Base-by-base conservation (phyloP, 2,113 vertebrate genomes). In the Corydoras maculifer region DNA sequence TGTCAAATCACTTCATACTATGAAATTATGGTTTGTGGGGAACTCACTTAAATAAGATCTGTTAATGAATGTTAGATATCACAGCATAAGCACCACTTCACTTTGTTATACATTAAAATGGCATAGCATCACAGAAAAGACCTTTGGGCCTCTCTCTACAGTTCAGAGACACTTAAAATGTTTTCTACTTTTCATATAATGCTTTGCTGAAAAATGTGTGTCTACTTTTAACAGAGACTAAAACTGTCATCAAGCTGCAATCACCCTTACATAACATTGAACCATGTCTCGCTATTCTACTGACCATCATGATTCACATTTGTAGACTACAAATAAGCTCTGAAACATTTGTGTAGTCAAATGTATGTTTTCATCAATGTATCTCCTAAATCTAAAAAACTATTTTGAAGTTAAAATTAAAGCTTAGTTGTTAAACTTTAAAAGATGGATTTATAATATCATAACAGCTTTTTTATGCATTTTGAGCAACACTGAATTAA, bases 101-200 rank as follows among this genome's bases (percentile, higher is more conserved):
- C 58, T 55, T 12, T 68, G 49, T 74, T 15, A 62, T 67, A 55
- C 31, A 74, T 57, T 57, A 68, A 68, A 68, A 68, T 68, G 68
- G 65, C 65, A 55, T n/a, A 57, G 58, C 57, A 67, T 29, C 5
- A 25, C 31, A 53, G 29, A 58, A 73, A 61, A 14, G 31, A 74
- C 65, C 58, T 72, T 65, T 57, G 51, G 25, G 62, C 14, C 13
- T 14, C 30, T 68, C 9, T 10, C 62, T 68, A 43, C 65, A 65
- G 78, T 78, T 75, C 62, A 71, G 55, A 87, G 78, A 70, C 81
- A 82, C 79, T 82, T 87, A 80, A 88, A 86, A 87, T 86, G 86
- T 88, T 84, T 80, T 84, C 77, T 82, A 84, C 83, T 81, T 81
- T 83, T 58, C 67, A 76, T 83, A 76, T 70, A 80, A 82, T 84